Percentiles rank a stretch among this genome's conserved stretches.
Evolutionary conservation across 92 coral and sea anemone genomes (phyloP).

Genomic region (Paramuricea clavata): DNA sequence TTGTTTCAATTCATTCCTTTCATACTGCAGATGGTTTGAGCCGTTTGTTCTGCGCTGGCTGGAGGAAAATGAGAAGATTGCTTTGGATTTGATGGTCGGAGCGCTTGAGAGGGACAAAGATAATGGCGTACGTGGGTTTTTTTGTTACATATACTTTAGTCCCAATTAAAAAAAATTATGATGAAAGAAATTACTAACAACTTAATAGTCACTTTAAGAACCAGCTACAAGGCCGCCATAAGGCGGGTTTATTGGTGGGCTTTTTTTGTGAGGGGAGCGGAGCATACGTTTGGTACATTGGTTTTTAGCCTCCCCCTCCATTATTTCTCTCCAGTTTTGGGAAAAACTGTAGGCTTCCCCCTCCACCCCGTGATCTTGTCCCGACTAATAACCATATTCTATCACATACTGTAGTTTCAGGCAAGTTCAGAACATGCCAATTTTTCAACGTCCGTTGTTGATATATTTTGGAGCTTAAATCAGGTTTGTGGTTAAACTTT

Average conservation of each 20-base stretch:
- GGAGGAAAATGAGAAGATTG: slow-evolving; percentile 94
- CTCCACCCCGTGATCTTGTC: too few relatives aligned
- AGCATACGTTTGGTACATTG: too few relatives aligned
- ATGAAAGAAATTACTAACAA: too few relatives aligned
- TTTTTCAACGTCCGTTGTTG: slow-evolving; percentile 95
- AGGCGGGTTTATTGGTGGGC: too few relatives aligned
- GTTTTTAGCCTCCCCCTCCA: too few relatives aligned
- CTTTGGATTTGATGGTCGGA: slow-evolving; percentile 93
- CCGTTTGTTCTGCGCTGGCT: slow-evolving; percentile 96
- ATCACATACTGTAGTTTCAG: slow-evolving; percentile 73
- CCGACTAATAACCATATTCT: too few relatives aligned
- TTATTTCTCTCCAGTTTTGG: too few relatives aligned
- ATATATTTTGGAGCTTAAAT: slow-evolving; percentile 90
- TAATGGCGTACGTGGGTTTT: slow-evolving; percentile 74
- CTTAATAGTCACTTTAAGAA: too few relatives aligned
- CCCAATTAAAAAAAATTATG: neutral
- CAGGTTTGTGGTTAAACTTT: slow-evolving; percentile 75
- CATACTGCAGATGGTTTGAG: slow-evolving; percentile 87
- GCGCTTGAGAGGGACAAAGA: slow-evolving; percentile 94
- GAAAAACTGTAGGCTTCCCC: too few relatives aligned
- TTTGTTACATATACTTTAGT: neutral
- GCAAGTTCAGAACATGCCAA: slow-evolving; percentile 87
- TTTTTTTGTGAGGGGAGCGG: too few relatives aligned
- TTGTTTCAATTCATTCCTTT: neutral
- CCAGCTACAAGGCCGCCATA: too few relatives aligned